Evolutionary conservation across 2,888 invertebrate genomes (phyloP).

Genomic region (Coleophora deauratella): DNA sequence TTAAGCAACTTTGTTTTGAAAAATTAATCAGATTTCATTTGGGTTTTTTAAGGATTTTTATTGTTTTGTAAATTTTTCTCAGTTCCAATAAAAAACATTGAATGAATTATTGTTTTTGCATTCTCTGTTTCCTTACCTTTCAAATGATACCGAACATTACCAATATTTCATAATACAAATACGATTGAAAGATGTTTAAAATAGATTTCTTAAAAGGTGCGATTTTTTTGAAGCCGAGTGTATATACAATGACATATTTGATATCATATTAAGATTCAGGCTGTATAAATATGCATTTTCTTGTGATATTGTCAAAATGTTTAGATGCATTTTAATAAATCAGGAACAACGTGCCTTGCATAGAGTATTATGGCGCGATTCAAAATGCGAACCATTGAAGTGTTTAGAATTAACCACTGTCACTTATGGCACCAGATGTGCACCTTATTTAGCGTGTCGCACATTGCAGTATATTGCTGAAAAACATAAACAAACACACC

Average conservation of each 20-base stretch:
- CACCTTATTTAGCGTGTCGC: constrained; percentile 11
- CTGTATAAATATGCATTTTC: constrained; percentile 11
- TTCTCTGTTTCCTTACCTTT: too few species aligned
- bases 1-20: too few species aligned
- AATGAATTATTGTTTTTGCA: too few species aligned
- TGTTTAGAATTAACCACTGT: constrained; percentile 7
- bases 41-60: too few species aligned
- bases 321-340: constrained; percentile 10
- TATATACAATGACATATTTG: constrained; percentile 13
- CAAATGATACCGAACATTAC: too few species aligned
- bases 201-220: too few species aligned
- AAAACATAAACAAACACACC: background rate
- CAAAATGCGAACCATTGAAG: constrained; percentile 2
- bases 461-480: constrained; percentile 7
- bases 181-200: too few species aligned
- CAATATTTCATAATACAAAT: too few species aligned
- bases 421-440: constrained; percentile 10
- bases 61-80: too few species aligned
- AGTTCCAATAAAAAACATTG: too few species aligned
- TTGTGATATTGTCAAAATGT: constrained; percentile 15
- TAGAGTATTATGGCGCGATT: constrained; percentile 8
- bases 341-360: constrained; percentile 6
- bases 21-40: too few species aligned
- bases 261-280: constrained; percentile 16
- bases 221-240: too few species aligned